Conservation (phyloP, 2,888 invertebrate species). For the Kuschelorhynchus macadamiae region DNA sequence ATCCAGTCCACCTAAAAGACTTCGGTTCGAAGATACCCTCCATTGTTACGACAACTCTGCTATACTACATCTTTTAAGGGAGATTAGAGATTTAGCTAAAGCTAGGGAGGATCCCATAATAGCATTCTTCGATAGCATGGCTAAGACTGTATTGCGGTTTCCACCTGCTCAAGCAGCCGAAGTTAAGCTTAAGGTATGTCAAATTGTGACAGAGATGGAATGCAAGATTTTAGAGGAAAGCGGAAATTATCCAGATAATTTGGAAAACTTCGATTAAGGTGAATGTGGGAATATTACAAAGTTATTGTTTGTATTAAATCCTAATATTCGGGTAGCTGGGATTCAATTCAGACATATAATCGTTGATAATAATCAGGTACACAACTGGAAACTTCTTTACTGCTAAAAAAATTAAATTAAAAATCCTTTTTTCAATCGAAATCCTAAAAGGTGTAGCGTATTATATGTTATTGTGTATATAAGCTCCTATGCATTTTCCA, state of each 20-base stretch:
- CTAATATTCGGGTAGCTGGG: too few relatives aligned
- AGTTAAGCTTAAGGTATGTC: slow-evolving; percentile 53
- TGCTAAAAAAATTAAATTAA: too few relatives aligned
- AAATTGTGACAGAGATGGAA: slow-evolving; percentile 54
- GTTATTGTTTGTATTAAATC: too few relatives aligned
- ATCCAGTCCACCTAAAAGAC: slow-evolving; percentile 14
- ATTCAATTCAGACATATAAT: too few relatives aligned
- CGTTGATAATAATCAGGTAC: too few relatives aligned
- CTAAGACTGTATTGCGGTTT: slow-evolving; percentile 53
- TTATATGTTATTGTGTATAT: too few relatives aligned
- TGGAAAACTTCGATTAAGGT: slow-evolving; percentile 20
- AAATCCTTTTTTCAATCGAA: too few relatives aligned
- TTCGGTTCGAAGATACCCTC: slow-evolving; percentile 25
- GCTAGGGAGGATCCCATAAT: slow-evolving; percentile 47
- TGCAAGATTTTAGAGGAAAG: slow-evolving; percentile 43
- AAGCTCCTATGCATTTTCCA: too few relatives aligned
- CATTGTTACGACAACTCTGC: slow-evolving; percentile 28
- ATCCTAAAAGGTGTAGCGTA: too few relatives aligned
- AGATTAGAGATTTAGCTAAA: slow-evolving; percentile 47
- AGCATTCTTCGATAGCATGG: slow-evolving; percentile 54
- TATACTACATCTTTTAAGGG: slow-evolving; percentile 47
- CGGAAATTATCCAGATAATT: slow-evolving; percentile 43
- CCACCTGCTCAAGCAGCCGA: slow-evolving; percentile 52
- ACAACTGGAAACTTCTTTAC: too few relatives aligned
- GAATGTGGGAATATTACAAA: too few relatives aligned